phyloP scores from a whole-genome alignment of 2,113 vertebrate genomes.

The Rhombomys opimus region DNA sequence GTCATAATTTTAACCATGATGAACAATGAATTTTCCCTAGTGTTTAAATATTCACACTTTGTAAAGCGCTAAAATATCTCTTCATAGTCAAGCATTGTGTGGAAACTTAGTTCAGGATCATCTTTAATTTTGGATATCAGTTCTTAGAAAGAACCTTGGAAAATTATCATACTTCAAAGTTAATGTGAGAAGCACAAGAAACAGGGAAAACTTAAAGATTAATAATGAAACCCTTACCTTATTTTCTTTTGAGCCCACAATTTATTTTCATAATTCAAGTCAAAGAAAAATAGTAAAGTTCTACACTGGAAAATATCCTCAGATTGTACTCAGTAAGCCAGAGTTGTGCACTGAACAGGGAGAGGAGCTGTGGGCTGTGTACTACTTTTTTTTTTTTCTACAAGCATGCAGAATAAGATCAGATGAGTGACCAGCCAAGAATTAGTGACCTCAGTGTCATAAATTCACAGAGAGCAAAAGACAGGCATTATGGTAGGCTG shows the following conservation, averaged over 20 bases:
- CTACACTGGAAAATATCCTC: not conserved
- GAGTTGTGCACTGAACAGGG: accelerated
- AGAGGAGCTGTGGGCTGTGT: accelerated
- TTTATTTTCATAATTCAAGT: not conserved
- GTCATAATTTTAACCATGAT: constrained; percentile 34
- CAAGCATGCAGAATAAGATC: not conserved
- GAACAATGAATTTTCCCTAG: constrained; percentile 16
- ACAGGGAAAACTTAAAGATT: not conserved
- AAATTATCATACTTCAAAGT: constrained; percentile 28
- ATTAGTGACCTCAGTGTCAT: not conserved
- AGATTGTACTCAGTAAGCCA: not conserved
- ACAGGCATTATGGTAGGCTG: not conserved
- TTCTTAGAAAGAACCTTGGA: not conserved
- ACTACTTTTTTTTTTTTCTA: not conserved
- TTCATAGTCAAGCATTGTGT: constrained; percentile 2
- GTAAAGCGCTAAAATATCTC: not conserved
- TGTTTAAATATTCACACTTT: constrained; percentile 56
- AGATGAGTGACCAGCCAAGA: not conserved
- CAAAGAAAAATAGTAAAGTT: not conserved
- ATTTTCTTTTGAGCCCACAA: not conserved
- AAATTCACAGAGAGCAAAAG: not conserved
- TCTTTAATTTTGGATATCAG: not conserved
- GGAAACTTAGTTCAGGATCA: not conserved
- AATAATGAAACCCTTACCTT: not conserved
- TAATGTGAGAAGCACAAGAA: not conserved